Base-by-base conservation (phyloP, 1,140 invertebrate genomes). In the Armadillidium nasatum region DNA sequence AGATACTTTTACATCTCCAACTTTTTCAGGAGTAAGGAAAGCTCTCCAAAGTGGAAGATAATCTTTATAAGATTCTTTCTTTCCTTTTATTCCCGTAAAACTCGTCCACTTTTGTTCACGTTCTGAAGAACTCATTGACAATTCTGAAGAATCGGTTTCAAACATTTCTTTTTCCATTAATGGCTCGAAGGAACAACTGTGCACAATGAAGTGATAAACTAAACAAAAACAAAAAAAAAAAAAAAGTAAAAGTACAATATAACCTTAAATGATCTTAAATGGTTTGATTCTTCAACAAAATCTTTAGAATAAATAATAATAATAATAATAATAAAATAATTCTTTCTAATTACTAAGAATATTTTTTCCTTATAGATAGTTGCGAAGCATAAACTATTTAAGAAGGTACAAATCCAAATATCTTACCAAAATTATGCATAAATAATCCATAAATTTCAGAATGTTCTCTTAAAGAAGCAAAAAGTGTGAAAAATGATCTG, bases 11-110 rank as follows among this genome's bases (percentile, higher is more conserved):
- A 79, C 68, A 43, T 54, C 60, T 21, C 22, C 69, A 23, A 77
- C 76, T 54, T 72, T 73, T 13, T 75, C 69, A 11, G 78, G 73
- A 13, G 21, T 66, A 54, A 79, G 73, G 13, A 81, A 50, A 0
- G 76, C 78, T 19, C 73, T 76, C 80, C 80, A 81, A 7, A 81
- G 70, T 69, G 80, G 76, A 15, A 79, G 44, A 60, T 70, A 81
- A 70, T 68, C 78, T 15, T 67, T 78, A 71, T 76, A 81, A 10
- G 78, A 75, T 11, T 67, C 74, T 15, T 21, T 46, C 50, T 78
- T 71, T 45, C 78, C 72, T n/a, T 19, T 46, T 50, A 75, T 67
- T 45, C 78, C 72, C 44, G 73, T 78, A 7, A 80, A 19, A 66
- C 79, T 76, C 23, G 66, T 73, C 79, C 79, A 80, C 10, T 76